Evolutionary conservation across 2,113 vertebrate genomes (phyloP), one percentile per base, ranked within the genome.

Genomic region (Hemicordylus capensis): DNA sequence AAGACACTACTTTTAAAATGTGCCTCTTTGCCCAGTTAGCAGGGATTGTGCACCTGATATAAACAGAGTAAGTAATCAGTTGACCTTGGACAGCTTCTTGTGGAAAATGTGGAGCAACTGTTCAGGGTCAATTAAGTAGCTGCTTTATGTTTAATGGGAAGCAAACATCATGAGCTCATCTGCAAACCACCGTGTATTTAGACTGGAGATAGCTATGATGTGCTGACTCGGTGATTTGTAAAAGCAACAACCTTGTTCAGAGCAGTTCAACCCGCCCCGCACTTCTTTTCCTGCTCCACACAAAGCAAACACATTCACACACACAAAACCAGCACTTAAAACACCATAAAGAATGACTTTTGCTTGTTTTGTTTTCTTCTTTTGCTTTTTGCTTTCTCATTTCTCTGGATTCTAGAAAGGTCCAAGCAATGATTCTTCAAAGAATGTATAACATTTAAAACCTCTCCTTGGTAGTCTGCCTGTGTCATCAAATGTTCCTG

Each of bases 401-500:
- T 58, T 70, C 31, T 76, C 44, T 26, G 37, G 83, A 87, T 69
- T 87, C 90, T 85, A 69, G 87, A 90, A 88, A 48, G 28, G 20
- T 10, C 1, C 10, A 77, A 5, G 12, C 69, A 54, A 58, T 34
- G 22, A 70, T 72, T 81, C 34, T 61, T 59, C 64, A 76, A 82
- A 63, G 63, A 51, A 37, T 7, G 24, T 24, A 42, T 80, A 37
- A 61, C 34, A 87, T 31, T 73, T 64, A 80, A 73, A 88, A 34
- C 1, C 19, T 10, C 3, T 88, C 6, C 48, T 81, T 81, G 7
- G 72, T 75, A 39, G 34, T 48, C 39, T 17, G 46, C 51, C 9
- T 10, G 58, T 77, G 46, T 80, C 28, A 46, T 90, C 88, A 87
- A 70, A 39, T 80, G 86, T 89, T 90, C n/a, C 34, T 76, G 48